These are phyloP conservation scores for Cosmia trapezina DNA, from an alignment of 2,888 invertebrate species.

Conservation along the genomic window DNA sequence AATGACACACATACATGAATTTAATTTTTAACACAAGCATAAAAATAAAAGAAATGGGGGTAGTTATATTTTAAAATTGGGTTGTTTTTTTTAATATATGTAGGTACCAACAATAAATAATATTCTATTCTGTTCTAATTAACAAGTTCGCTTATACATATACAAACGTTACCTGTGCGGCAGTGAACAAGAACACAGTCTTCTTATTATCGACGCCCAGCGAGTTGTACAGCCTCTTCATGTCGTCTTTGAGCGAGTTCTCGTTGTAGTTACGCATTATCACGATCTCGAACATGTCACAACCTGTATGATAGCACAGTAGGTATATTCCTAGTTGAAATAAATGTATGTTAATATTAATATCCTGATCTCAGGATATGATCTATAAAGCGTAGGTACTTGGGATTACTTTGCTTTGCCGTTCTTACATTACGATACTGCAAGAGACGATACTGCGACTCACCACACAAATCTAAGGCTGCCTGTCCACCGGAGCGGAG, in stretches of 20 bases:
- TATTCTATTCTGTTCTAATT: neutral
- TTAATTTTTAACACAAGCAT: no score
- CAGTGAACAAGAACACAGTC: constrained; percentile 95
- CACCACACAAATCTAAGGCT: no score
- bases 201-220: constrained; percentile 95
- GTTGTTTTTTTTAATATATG: neutral
- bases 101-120: neutral
- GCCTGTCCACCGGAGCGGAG: no score
- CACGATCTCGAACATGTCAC: constrained; percentile 95
- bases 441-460: no score
- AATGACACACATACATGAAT: no score
- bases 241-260: constrained; percentile 95
- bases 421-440: no score
- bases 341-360: neutral
- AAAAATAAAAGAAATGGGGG: no score
- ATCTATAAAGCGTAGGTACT: neutral
- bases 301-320: constrained; percentile 84
- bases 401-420: no score
- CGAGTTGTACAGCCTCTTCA: constrained; percentile 94
- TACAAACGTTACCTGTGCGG: constrained; percentile 91
- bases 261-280: constrained; percentile 97
- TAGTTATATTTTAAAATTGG: no score
- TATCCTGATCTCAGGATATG: neutral
- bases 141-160: neutral
- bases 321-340: neutral